phyloP scores from a whole-genome alignment of 2,113 vertebrate species.

The Gobiocypris rarus region DNA sequence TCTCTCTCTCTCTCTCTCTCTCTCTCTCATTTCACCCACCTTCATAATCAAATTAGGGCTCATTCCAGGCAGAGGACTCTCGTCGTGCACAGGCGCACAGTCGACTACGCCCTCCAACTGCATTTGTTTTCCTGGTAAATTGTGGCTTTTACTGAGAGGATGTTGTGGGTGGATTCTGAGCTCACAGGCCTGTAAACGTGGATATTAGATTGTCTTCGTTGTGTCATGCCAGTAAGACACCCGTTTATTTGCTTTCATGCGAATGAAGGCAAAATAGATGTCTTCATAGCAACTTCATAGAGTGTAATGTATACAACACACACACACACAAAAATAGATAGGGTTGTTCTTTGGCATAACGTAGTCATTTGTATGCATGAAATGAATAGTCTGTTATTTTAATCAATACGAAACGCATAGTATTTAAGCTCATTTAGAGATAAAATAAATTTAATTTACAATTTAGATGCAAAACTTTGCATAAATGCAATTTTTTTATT shows the following conservation, averaged over 20 bases:
- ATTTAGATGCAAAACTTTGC: not conserved
- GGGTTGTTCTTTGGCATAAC: not conserved
- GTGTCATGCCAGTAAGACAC: conserved; percentile 32
- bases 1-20: conserved; percentile 19
- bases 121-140: conserved; percentile 74
- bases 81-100: conserved; percentile 62
- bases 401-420: not conserved
- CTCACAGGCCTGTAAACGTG: conserved; percentile 50
- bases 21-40: conserved; percentile 48
- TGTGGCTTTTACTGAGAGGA: conserved; percentile 63
- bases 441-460: not conserved
- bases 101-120: conserved; percentile 75
- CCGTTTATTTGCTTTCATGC: not conserved
- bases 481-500: no score
- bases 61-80: conserved; percentile 66
- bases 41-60: conserved; percentile 72
- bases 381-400: not conserved
- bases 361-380: no score
- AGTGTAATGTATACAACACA: not conserved
- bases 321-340: no score
- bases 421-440: not conserved
- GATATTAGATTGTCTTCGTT: conserved; percentile 40
- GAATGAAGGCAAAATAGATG: not conserved
- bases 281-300: not conserved
- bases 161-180: conserved; percentile 64